Conservation (phyloP, 1,140 invertebrate species). For the Mamestra configurata region DNA sequence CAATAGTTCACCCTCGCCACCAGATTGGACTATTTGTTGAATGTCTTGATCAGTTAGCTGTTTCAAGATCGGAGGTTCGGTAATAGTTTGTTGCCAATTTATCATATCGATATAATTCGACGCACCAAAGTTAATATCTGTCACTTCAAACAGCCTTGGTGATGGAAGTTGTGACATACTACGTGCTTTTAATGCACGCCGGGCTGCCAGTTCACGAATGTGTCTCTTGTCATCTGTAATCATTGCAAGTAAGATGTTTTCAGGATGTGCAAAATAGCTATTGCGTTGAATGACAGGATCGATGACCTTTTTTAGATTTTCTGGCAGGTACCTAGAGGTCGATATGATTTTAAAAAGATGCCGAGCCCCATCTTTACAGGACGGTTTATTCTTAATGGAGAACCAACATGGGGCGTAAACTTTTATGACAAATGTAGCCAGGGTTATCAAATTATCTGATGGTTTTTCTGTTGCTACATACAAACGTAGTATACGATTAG, state of each 20-base stretch:
- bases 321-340: background rate
- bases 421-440: background rate
- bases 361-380: background rate
- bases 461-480: conserved; percentile 45
- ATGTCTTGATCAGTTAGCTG: no score
- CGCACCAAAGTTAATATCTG: no score
- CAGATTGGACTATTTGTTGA: no score
- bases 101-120: no score
- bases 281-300: conserved; percentile 1
- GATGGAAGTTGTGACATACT: no score
- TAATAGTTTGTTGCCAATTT: no score
- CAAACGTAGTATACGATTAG: conserved; percentile 67
- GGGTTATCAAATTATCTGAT: background rate
- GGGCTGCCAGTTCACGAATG: background rate
- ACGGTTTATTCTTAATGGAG: background rate
- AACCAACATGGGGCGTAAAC: background rate
- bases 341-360: background rate
- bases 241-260: background rate
- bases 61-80: no score
- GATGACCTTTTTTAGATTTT: background rate
- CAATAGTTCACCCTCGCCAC: no score
- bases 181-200: background rate
- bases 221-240: background rate
- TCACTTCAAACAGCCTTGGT: no score
- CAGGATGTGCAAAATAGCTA: background rate